Evolutionary conservation across 2,888 invertebrate genomes (phyloP), one percentile per base, ranked within the genome.

Genomic region (Hyppa rectilinea): DNA sequence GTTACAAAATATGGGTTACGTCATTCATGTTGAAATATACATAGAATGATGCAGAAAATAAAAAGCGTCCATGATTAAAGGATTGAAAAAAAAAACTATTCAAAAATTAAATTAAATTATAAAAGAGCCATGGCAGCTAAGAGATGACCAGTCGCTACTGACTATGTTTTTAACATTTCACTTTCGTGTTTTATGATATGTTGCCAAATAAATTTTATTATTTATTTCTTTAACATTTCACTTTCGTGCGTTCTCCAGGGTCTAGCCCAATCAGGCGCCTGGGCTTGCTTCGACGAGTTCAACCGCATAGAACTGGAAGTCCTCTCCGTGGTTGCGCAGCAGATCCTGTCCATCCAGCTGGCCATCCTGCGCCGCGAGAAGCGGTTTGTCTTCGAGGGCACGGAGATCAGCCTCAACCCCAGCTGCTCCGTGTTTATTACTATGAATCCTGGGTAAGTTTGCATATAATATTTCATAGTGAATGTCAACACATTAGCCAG

Each of bases 241-340:
- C 17, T 26, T 20, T 40, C 14, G 7, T 45, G 12, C 7, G 1
- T 58, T 58, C n/a, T n/a, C 1, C 49, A 98, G 97, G 99, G 99
- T 61, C 93, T 99, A 77, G 98, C 98, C 0, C 98, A 98, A 89
- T 97, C 98, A 17, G 99, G 99, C 26, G 98, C 99, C 0, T 99
- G 99, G 99, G 98, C 98, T 12, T 99, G 99, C 92, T 99, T 99
- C 95, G 99, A 99, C 92, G 99, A 99, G 95, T 99, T 99, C 96
- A 99, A 99, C 95, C 97, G 99, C 80, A 99, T 99, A 84, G 98
- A 99, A 90, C 94, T 99, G 88, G 99, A 99, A 91, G 99, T 99
- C 70, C 93, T 99, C 69, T 99, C 99, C 4, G 99, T 99, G 72
- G 98, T 99, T 40, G 99, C 99, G 31, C 99, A 99, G 94, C 99